Evolutionary conservation across 2,113 vertebrate genomes (phyloP).

Genomic region (Phylloscopus trochiloides): DNA sequence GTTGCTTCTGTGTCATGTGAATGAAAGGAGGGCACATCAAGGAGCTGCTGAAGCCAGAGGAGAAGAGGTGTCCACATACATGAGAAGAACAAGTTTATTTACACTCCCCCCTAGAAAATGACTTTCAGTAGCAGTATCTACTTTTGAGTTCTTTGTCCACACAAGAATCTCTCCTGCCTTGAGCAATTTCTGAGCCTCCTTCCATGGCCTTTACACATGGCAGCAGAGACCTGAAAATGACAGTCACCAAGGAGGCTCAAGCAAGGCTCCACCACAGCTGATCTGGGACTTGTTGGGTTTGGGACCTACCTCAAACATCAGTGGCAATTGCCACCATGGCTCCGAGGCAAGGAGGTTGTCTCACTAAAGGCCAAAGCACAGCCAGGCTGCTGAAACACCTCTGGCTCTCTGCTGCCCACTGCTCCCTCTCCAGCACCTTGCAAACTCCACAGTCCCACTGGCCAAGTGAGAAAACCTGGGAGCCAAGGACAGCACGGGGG

Average conservation of each 20-base stretch:
- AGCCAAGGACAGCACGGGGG: not conserved
- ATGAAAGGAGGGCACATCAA: not conserved
- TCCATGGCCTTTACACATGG: not conserved
- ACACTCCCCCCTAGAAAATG: not conserved
- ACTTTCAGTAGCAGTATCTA: not conserved
- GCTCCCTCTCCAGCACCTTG: not conserved
- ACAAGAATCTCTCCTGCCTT: not conserved
- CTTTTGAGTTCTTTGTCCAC: not conserved
- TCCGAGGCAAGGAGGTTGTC: not conserved
- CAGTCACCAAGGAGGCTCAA: not conserved
- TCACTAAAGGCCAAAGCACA: not conserved
- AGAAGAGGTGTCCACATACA: not conserved
- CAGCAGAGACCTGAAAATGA: not conserved
- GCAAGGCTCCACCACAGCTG: not conserved
- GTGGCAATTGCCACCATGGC: rapidly evolving
- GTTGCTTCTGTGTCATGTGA: not conserved
- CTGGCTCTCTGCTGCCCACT: not conserved
- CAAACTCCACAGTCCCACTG: not conserved
- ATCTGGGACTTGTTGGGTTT: not conserved
- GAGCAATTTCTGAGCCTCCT: not conserved
- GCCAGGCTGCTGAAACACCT: not conserved
- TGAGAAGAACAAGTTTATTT: not conserved
- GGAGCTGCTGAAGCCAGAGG: not conserved
- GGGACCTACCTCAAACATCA: not conserved
- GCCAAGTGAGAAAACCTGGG: not conserved